These are phyloP conservation scores for Rapana venosa DNA, from an alignment of 2,888 invertebrate species.

Conservation along the genomic window DNA sequence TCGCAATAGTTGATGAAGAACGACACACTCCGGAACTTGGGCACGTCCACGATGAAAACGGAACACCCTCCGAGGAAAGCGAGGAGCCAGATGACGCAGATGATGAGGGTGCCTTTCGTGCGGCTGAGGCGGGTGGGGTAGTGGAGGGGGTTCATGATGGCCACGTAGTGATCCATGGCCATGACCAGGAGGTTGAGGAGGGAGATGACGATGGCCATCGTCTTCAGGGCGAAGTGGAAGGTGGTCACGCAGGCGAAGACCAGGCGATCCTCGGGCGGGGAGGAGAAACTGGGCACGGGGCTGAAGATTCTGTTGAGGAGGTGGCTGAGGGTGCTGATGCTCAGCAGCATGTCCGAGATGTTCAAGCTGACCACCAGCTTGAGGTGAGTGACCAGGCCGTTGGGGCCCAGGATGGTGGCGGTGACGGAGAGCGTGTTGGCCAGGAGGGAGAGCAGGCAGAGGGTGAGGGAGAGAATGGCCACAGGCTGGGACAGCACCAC, in stretches of 20 bases:
- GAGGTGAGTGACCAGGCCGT: conserved; percentile 64
- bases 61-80: conserved; percentile 62
- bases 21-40: conserved; percentile 43
- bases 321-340: conserved; percentile 62
- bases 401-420: conserved; percentile 67
- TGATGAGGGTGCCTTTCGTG: conserved; percentile 57
- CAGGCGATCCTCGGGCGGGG: conserved; percentile 53
- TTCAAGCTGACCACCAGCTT: conserved; percentile 70
- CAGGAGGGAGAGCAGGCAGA: conserved; percentile 61
- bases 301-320: conserved; percentile 63
- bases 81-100: conserved; percentile 60
- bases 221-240: conserved; percentile 63
- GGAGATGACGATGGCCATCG: conserved; percentile 64
- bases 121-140: conserved; percentile 58
- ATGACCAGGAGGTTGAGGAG: conserved; percentile 66
- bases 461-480: conserved; percentile 57
- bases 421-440: conserved; percentile 68
- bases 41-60: conserved; percentile 47
- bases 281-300: conserved; percentile 45
- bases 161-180: conserved; percentile 69
- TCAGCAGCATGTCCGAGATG: conserved; percentile 65
- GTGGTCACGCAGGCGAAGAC: conserved; percentile 60
- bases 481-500: conserved; percentile 58
- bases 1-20: conserved; percentile 66
- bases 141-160: conserved; percentile 63